A percentile compares a stretch with the other conserved stretches of the same genome.
phyloP scores from a whole-genome alignment of 2,888 invertebrate species.

The Hoplodrina blanda region DNA sequence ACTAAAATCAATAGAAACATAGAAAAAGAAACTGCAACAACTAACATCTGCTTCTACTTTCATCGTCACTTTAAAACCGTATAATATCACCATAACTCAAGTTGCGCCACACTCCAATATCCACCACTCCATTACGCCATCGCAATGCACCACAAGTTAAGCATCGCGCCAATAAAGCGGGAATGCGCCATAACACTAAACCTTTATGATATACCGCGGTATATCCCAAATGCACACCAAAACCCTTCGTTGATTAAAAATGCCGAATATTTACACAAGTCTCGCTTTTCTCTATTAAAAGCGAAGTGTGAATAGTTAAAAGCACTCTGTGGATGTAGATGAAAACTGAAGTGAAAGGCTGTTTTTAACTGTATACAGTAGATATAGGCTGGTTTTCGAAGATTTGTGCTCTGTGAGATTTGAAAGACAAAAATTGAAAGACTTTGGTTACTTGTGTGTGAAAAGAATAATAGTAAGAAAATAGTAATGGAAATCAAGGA shows the following conservation, averaged over 20 bases:
- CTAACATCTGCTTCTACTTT: slow-evolving; percentile 1
- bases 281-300: slow-evolving; percentile 63
- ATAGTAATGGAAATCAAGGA: background rate
- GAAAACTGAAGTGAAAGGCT: slow-evolving; percentile 58
- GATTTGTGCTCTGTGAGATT: slow-evolving; percentile 14
- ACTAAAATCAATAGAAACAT: background rate
- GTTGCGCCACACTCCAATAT: slow-evolving; percentile 10
- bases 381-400: slow-evolving; percentile 31
- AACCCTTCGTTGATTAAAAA: slow-evolving; percentile 69
- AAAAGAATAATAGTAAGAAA: background rate
- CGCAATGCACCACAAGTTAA: slow-evolving; percentile 49
- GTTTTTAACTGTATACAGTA: slow-evolving; percentile 23
- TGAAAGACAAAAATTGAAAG: background rate
- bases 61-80: slow-evolving; percentile 2
- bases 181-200: slow-evolving; percentile 55
- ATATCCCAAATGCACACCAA: slow-evolving; percentile 58
- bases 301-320: slow-evolving; percentile 71
- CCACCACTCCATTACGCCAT: slow-evolving; percentile 36
- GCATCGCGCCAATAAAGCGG: slow-evolving; percentile 44
- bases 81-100: slow-evolving; percentile 26
- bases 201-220: slow-evolving; percentile 58
- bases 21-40: background rate
- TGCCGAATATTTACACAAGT: slow-evolving; percentile 64
- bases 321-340: slow-evolving; percentile 70
- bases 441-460: background rate